Percentiles rank a stretch among this genome's conserved stretches.
Conservation (phyloP, 1,140 invertebrate genomes). For the Pseudomyrmex flavicornis region DNA sequence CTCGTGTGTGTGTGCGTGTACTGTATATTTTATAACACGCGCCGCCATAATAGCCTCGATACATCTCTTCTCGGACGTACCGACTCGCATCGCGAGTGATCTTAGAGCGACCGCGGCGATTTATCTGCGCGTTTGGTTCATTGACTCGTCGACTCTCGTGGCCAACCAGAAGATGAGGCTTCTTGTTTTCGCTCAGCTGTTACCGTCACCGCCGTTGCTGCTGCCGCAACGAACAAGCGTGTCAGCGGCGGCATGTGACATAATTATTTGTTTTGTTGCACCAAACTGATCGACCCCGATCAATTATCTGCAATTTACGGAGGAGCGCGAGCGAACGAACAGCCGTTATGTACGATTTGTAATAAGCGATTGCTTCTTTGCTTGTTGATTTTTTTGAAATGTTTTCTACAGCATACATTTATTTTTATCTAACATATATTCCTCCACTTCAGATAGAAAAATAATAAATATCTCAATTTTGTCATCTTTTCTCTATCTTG, state of each 20-base stretch:
- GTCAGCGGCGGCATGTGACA: slow-evolving; percentile 62
- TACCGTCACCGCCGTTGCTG: neutral
- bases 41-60: slow-evolving; percentile 49
- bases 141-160: slow-evolving; percentile 69
- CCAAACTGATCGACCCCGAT: slow-evolving; percentile 33
- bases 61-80: slow-evolving; percentile 57
- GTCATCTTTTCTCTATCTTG: too few relatives aligned
- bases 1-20: slow-evolving; percentile 7
- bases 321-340: neutral
- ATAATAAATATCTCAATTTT: too few relatives aligned
- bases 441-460: too few relatives aligned
- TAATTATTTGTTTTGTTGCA: slow-evolving; percentile 73
- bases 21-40: slow-evolving; percentile 23
- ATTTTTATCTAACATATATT: too few relatives aligned
- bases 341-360: too few relatives aligned
- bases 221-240: neutral
- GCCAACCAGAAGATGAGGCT: slow-evolving; percentile 59
- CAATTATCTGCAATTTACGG: slow-evolving; percentile 47
- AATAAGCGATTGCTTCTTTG: neutral
- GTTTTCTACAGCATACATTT: too few relatives aligned
- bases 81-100: slow-evolving; percentile 46
- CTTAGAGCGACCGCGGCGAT: slow-evolving; percentile 61
- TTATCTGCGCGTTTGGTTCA: slow-evolving; percentile 72
- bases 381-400: too few relatives aligned
- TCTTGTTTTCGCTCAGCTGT: slow-evolving; percentile 66